These are phyloP conservation scores for Pelodiscus sinensis DNA, from an alignment of 2,113 vertebrate genomes.

Conservation along the genomic window DNA sequence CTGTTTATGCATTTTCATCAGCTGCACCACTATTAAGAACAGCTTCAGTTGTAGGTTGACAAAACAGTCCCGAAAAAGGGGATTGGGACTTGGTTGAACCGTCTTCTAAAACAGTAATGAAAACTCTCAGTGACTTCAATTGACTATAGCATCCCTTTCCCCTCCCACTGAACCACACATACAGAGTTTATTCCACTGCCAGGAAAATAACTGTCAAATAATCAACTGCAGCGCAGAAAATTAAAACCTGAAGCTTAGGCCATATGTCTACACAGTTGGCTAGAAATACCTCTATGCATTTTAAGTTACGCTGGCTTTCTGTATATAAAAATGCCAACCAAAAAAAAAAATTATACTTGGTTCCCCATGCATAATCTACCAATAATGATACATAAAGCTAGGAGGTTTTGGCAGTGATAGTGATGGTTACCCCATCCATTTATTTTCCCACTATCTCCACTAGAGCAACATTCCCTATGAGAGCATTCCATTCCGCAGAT, in stretches of 20 bases:
- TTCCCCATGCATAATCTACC: not conserved
- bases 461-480: not conserved
- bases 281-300: not conserved
- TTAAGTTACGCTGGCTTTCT: not conserved
- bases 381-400: not conserved
- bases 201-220: not conserved
- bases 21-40: not conserved
- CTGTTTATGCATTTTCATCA: not conserved
- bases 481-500: rapidly evolving
- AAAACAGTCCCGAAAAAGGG: not conserved
- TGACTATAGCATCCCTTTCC: not conserved
- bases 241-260: not conserved
- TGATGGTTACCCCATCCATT: not conserved
- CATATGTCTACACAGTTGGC: not conserved
- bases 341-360: not conserved
- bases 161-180: not conserved
- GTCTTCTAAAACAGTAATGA: not conserved
- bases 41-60: not conserved
- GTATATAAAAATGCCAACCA: not conserved
- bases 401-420: not conserved
- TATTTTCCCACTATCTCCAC: not conserved
- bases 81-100: not conserved
- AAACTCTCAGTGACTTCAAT: not conserved
- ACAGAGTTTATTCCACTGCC: not conserved
- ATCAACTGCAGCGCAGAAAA: rapidly evolving